These are phyloP conservation scores for Drosophila subobscura DNA, from an alignment of 1,140 invertebrate species.

Conservation along the genomic window DNA sequence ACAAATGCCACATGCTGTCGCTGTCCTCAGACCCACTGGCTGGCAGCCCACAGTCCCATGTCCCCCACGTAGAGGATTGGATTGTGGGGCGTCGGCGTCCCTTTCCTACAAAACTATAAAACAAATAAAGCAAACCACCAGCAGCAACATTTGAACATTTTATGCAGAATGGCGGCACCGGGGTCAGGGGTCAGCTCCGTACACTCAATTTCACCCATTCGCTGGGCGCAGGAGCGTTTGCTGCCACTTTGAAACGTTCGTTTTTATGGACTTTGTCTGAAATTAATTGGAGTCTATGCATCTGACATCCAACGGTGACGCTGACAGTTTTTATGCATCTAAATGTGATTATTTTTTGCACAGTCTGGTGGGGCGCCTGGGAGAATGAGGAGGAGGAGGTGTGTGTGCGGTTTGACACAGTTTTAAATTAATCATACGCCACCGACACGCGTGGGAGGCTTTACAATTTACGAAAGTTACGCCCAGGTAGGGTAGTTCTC, in stretches of 20 bases:
- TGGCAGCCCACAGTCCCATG: conserved; percentile 2
- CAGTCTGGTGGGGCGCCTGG: conserved; percentile 9
- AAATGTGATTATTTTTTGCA: conserved; percentile 49
- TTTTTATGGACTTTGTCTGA: conserved; percentile 79
- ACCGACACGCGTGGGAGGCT: conserved; percentile 59
- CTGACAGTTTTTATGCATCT: conserved; percentile 56
- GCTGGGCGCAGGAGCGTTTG: conserved; percentile 8
- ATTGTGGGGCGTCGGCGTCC: conserved; percentile 14
- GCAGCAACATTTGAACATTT: conserved; percentile 76
- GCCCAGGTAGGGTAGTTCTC: background rate
- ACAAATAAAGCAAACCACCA: conserved; percentile 75
- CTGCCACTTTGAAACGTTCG: conserved; percentile 58
- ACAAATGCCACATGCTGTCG: conserved; percentile 79
- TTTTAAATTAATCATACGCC: conserved; percentile 82
- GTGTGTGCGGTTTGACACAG: conserved; percentile 72
- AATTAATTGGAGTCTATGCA: conserved; percentile 78
- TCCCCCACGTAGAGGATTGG: background rate
- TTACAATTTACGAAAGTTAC: conserved; percentile 53
- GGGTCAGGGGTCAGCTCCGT: background rate
- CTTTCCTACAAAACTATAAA: conserved; percentile 69
- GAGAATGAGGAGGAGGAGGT: conserved; percentile 22
- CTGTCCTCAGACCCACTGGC: conserved; percentile 1
- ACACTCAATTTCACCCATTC: background rate
- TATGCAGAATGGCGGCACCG: conserved; percentile 45
- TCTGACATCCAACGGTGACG: conserved; percentile 65